These are phyloP conservation scores for Drosophila mayri DNA, from an alignment of 1,140 invertebrate species.

Conservation along the genomic window DNA sequence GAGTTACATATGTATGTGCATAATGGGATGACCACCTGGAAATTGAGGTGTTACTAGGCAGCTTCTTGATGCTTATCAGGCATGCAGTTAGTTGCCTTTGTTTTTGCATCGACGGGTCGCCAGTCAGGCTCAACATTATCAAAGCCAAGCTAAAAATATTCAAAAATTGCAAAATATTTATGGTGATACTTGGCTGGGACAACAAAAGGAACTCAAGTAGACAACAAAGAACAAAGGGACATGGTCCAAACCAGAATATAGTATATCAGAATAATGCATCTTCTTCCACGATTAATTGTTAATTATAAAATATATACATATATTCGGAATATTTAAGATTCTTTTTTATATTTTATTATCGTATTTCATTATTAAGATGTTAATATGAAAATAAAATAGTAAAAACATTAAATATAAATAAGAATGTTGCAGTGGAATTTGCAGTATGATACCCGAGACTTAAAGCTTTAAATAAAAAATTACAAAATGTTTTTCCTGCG, in stretches of 20 bases:
- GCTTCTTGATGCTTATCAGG: constrained; percentile 24
- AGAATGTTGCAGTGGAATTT: too few species aligned
- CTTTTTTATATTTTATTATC: too few species aligned
- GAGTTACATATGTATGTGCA: constrained; percentile 22
- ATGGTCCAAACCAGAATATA: constrained; percentile 1
- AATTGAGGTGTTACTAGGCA: constrained; percentile 30
- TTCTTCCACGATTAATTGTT: background rate
- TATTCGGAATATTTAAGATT: too few species aligned
- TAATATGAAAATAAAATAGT: background rate
- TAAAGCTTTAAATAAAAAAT: too few species aligned
- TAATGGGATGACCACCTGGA: constrained; percentile 5
- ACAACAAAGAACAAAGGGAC: constrained; percentile 36
- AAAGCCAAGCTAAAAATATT: constrained; percentile 43
- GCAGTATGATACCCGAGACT: too few species aligned
- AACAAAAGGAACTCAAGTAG: constrained; percentile 10
- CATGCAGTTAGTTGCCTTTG: constrained; percentile 16
- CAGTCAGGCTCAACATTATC: constrained; percentile 36
- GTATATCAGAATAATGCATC: background rate
- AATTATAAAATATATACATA: background rate
- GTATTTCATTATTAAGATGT: too few species aligned
- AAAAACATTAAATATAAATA: background rate
- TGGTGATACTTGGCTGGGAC: constrained; percentile 1
- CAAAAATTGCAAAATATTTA: constrained; percentile 34
- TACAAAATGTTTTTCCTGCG: background rate
- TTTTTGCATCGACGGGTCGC: constrained; percentile 15